A percentile compares a stretch with the other conserved stretches of the same genome.
phyloP scores from a whole-genome alignment of 2,888 invertebrate species.

The Thymelicus acteon region DNA sequence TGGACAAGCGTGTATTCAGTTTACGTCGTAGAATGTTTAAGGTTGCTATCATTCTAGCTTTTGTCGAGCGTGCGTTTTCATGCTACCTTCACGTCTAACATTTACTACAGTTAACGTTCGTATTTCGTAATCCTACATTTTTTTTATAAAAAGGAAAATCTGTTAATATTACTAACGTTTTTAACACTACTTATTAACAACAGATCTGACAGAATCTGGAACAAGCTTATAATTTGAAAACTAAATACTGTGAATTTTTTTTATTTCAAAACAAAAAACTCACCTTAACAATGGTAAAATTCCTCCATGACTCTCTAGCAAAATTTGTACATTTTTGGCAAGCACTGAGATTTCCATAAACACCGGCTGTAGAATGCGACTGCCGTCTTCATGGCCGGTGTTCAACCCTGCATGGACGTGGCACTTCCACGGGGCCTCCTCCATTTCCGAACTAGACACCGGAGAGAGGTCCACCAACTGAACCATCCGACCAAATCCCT shows the following conservation, averaged over 20 bases:
- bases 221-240: too few relatives aligned
- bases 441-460: constrained; percentile 64
- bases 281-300: constrained; percentile 92
- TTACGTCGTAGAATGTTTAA: too few relatives aligned
- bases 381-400: constrained; percentile 71
- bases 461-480: constrained; percentile 71
- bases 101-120: too few relatives aligned
- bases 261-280: constrained; percentile 35
- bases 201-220: too few relatives aligned
- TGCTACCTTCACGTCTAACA: too few relatives aligned
- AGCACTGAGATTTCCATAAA: constrained; percentile 88
- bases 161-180: too few relatives aligned
- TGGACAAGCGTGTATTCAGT: constrained; percentile 56
- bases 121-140: too few relatives aligned
- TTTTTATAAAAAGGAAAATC: too few relatives aligned
- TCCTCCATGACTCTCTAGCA: constrained; percentile 91
- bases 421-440: constrained; percentile 80
- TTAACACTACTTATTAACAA: too few relatives aligned
- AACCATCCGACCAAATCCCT: constrained; percentile 74
- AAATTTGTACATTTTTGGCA: constrained; percentile 86
- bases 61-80: too few relatives aligned
- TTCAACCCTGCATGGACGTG: constrained; percentile 74
- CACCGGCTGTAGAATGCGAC: constrained; percentile 86
- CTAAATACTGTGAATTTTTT: too few relatives aligned
- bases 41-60: too few relatives aligned